These are phyloP conservation scores for Notothenia coriiceps DNA, from an alignment of 2,113 vertebrate species.

Conservation along the genomic window DNA sequence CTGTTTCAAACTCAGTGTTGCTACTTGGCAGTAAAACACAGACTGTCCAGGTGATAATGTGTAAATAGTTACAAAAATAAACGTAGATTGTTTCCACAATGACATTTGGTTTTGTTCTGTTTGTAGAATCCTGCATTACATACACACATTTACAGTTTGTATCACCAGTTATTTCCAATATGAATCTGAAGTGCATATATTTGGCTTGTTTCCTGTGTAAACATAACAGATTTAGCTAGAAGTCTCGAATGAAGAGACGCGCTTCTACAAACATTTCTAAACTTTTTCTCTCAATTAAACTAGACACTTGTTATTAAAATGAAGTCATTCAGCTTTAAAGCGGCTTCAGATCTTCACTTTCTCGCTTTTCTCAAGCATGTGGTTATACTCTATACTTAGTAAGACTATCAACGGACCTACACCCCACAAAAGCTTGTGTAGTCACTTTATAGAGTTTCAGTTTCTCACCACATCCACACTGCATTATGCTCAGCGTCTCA, in stretches of 20 bases:
- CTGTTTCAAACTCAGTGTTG: not conserved
- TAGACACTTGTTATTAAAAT: slow-evolving; percentile 18
- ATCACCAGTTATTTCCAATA: slow-evolving; percentile 9
- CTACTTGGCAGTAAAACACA: not conserved
- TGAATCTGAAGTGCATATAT: slow-evolving; percentile 39
- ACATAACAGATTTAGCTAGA: slow-evolving; percentile 24
- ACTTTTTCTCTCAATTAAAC: slow-evolving; percentile 14
- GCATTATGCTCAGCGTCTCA: slow-evolving; percentile 10
- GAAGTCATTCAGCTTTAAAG: not conserved
- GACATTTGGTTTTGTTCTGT: not conserved
- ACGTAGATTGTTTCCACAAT: not conserved
- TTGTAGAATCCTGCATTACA: slow-evolving; percentile 15
- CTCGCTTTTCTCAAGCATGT: not conserved
- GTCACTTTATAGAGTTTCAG: not conserved
- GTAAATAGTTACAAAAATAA: not conserved
- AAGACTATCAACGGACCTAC: slow-evolving; percentile 1
- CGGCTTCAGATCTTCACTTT: slow-evolving; percentile 1
- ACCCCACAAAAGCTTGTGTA: not conserved
- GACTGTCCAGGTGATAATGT: not conserved
- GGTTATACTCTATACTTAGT: not conserved
- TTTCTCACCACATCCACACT: not conserved
- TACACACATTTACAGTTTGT: slow-evolving; percentile 1
- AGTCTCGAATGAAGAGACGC: not conserved
- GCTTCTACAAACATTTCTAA: slow-evolving; percentile 11
- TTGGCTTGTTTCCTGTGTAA: slow-evolving; percentile 26